Evolutionary conservation across 2,888 invertebrate species (phyloP).

Genomic region (Volucella inanis): DNA sequence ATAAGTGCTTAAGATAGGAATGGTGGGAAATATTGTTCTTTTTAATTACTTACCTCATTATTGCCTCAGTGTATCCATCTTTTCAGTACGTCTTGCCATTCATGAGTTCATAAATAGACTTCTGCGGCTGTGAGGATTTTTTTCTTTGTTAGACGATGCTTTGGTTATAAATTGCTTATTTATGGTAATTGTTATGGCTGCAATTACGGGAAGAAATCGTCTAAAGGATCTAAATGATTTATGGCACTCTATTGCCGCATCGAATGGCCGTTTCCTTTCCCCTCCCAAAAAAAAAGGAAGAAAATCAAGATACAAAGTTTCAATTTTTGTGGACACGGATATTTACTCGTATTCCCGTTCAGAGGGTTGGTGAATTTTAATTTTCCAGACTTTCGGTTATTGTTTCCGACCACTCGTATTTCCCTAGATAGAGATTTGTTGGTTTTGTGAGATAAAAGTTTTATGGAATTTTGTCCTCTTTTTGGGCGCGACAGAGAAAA

Average conservation of each 20-base stretch:
- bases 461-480: too few relatives aligned
- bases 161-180: slow-evolving; percentile 67
- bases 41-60: slow-evolving; percentile 62
- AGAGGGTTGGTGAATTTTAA: too few relatives aligned
- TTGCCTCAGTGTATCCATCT: background rate
- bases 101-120: background rate
- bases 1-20: background rate
- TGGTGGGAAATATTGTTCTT: slow-evolving; percentile 52
- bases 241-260: slow-evolving; percentile 31
- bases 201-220: slow-evolving; percentile 64
- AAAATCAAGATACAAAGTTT: too few relatives aligned
- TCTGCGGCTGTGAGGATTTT: background rate
- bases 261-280: slow-evolving; percentile 23
- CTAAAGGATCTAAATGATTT: slow-evolving; percentile 69
- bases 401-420: too few relatives aligned
- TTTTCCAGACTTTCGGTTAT: too few relatives aligned
- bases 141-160: slow-evolving; percentile 49
- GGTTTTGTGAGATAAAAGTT: too few relatives aligned
- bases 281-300: too few relatives aligned
- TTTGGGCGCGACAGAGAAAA: too few relatives aligned
- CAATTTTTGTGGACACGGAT: too few relatives aligned
- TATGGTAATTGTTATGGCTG: slow-evolving; percentile 70
- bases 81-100: background rate
- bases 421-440: too few relatives aligned
- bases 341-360: too few relatives aligned